phyloP scores from a whole-genome alignment of 2,113 vertebrate species.

The Pseudonaja textilis region DNA sequence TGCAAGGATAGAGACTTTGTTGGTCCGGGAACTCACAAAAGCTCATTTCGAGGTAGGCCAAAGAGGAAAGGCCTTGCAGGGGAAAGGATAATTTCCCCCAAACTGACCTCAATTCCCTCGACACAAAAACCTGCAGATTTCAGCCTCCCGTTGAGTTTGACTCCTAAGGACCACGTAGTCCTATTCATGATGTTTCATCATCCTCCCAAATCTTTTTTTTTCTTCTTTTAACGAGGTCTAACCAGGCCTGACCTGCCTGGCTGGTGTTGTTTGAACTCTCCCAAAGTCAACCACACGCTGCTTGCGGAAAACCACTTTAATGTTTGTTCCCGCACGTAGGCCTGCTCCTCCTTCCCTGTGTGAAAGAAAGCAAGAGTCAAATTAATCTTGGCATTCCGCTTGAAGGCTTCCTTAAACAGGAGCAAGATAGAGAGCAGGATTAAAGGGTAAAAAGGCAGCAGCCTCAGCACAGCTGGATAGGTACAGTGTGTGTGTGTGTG shows the following conservation, averaged over 20 bases:
- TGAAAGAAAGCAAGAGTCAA: neutral
- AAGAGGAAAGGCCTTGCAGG: too few relatives aligned
- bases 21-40: too few relatives aligned
- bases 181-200: neutral
- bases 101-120: neutral
- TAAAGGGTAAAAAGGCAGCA: neutral
- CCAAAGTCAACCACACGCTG: neutral
- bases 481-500: too few relatives aligned
- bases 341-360: neutral
- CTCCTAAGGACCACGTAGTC: neutral
- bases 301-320: neutral
- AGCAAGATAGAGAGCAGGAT: neutral
- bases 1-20: too few relatives aligned
- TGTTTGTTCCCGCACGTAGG: neutral
- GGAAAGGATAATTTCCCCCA: neutral
- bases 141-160: neutral
- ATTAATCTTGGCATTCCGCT: neutral
- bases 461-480: neutral
- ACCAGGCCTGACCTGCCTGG: neutral
- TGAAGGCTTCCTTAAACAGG: neutral
- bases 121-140: neutral
- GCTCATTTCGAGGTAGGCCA: too few relatives aligned
- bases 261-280: neutral
- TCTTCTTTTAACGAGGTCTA: neutral
- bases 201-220: neutral